Base-by-base conservation (phyloP, 2,888 invertebrate genomes). In the Plagiodera versicolora region DNA sequence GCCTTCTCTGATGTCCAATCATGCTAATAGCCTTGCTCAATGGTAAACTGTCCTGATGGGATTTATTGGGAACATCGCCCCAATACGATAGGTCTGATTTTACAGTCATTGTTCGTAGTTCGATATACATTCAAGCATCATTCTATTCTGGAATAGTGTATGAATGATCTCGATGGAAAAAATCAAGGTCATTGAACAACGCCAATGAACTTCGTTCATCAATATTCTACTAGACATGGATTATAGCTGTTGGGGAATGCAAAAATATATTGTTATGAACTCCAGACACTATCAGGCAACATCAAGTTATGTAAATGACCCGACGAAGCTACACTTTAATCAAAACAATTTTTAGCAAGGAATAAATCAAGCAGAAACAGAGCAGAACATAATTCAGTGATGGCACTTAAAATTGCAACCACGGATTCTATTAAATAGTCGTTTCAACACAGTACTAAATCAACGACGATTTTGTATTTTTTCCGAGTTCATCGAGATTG, bases 21-120 rank as follows among this genome's bases (percentile, higher is more conserved):
- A 74, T 73, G 70, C 72, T 74, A 74, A 75, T 75, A 73, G 71
- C 68, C 69, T 70, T 39, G 66, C 64, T 70, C 71, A 71, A 71
- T 69, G 71, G 70, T 60, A 69, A 35, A 70, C 68, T 69, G 70
- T 70, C 69, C 67, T 58, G 57, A 56, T 60, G 58, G 63, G 64
- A 67, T 70, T 68, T 70, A 69, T 70, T 60, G 67, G 58, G 52
- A 63, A 63, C 62, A 60, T 62, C 58, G 56, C 51, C 35, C 51
- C 50, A 59, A 59, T 62, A 58, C 53, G 53, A 60, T 52, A 51
- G 4, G 24, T 20, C 47, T 49, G 44, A 1, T 9, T 39, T 39
- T 56, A 8, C 50, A 54, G 30, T 60, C 62, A 64, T 66, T 64
- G 66, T 66, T 64, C 62, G 60, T 58, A 56, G 39, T 59, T 30